Conservation (phyloP, 2,113 vertebrate species). For the Lagopus muta region DNA sequence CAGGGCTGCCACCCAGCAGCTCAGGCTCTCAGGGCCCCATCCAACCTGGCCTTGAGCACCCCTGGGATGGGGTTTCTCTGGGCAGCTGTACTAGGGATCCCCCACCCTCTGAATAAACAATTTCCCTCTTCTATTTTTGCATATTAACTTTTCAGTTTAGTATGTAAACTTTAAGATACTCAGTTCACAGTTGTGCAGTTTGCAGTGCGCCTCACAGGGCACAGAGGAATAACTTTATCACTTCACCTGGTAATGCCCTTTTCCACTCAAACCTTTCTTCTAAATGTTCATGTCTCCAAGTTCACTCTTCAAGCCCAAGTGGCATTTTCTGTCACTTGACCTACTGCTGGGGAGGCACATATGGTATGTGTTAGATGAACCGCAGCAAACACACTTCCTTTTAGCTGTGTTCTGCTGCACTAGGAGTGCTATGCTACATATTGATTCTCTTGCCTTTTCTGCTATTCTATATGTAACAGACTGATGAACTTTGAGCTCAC, state of each 20-base stretch:
- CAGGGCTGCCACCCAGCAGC: not conserved
- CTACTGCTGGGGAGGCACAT: not conserved
- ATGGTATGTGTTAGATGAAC: not conserved
- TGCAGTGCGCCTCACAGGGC: not conserved
- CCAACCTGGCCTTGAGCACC: no score
- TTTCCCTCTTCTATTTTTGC: not conserved
- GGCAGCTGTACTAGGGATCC: not conserved
- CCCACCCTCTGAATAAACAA: not conserved
- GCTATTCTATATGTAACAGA: not conserved
- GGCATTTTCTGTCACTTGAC: not conserved
- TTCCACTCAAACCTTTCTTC: not conserved
- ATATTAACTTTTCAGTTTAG: not conserved
- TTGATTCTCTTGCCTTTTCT: not conserved
- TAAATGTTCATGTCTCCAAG: not conserved
- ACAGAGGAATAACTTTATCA: not conserved
- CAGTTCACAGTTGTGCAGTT: not conserved
- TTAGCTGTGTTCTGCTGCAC: not conserved
- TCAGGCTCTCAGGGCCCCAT: not conserved
- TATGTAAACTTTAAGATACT: not conserved
- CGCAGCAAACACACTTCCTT: not conserved
- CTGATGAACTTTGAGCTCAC: no score
- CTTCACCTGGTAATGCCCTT: not conserved
- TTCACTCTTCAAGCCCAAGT: no score
- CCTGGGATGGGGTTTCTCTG: no score
- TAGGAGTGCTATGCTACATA: not conserved